Conservation (phyloP, 2,113 vertebrate species). For the Nycticorax nycticorax region DNA sequence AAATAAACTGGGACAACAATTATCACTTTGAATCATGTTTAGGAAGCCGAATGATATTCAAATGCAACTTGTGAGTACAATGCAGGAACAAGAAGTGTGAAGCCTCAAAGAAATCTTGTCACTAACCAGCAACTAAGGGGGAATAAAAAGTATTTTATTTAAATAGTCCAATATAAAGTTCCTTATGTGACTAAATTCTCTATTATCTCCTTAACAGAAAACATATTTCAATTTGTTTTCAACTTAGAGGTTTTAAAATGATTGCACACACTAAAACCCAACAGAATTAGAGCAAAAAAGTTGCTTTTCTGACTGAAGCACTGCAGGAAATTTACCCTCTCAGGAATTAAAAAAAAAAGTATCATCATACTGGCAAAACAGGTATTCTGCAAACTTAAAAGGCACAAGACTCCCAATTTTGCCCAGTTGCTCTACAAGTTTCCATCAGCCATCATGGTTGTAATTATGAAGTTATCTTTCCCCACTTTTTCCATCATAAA, state of each 20-base stretch:
- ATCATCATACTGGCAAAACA: slow-evolving; percentile 44
- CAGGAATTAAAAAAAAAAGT: slow-evolving; percentile 7
- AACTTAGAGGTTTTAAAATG: slow-evolving; percentile 57
- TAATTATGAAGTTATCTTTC: slow-evolving; percentile 6
- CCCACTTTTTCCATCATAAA: slow-evolving; percentile 46
- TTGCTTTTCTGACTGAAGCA: slow-evolving; percentile 60
- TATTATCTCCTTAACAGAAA: slow-evolving; percentile 66
- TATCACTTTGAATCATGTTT: slow-evolving; percentile 33
- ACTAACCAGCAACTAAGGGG: slow-evolving; percentile 34
- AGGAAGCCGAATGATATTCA: slow-evolving; percentile 10
- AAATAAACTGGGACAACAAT: slow-evolving; percentile 57
- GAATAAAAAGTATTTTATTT: slow-evolving; percentile 72
- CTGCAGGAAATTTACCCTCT: slow-evolving; percentile 57
- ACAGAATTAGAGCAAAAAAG: slow-evolving; percentile 52
- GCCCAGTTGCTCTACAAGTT: slow-evolving; percentile 46
- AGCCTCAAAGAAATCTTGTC: slow-evolving; percentile 46
- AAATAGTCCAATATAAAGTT: slow-evolving; percentile 78
- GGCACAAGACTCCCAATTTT: slow-evolving; percentile 68
- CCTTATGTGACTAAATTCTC: slow-evolving; percentile 57
- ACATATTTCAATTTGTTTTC: slow-evolving; percentile 36
- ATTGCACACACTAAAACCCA: slow-evolving; percentile 72
- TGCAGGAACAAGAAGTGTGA: slow-evolving; percentile 63
- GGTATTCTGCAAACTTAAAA: slow-evolving; percentile 67
- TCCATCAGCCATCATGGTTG: slow-evolving; percentile 50
- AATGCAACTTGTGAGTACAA: slow-evolving; percentile 58